These are phyloP conservation scores for Dendrocopos noguchii DNA, from an alignment of 2,113 vertebrate genomes.

Conservation along the genomic window DNA sequence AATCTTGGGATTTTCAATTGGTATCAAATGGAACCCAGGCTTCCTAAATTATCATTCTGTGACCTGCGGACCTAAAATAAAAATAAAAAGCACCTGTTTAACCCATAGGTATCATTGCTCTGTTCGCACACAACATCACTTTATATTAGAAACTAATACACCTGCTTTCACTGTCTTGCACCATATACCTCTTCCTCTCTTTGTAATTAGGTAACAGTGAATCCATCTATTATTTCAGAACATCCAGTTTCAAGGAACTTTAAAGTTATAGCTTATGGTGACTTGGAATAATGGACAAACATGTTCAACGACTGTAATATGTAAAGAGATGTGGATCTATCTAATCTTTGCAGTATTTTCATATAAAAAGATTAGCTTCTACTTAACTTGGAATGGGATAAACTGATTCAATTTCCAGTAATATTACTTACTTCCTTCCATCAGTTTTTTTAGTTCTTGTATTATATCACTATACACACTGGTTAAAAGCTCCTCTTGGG, in stretches of 20 bases:
- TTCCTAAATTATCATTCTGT: neutral
- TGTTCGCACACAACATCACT: neutral
- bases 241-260: neutral
- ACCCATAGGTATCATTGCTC: neutral
- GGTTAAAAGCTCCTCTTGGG: constrained; percentile 81
- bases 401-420: neutral
- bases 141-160: neutral
- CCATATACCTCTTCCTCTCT: neutral
- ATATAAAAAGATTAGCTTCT: neutral
- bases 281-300: neutral
- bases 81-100: neutral
- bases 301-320: neutral
- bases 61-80: constrained; percentile 36
- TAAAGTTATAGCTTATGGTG: neutral
- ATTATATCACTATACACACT: constrained; percentile 79
- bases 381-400: neutral
- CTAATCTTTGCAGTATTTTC: neutral
- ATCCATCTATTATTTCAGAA: neutral
- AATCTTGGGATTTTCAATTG: neutral
- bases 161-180: neutral
- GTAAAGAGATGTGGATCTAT: neutral
- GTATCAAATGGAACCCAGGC: neutral
- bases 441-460: constrained; percentile 72
- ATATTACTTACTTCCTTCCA: constrained; percentile 66
- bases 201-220: neutral